A percentile compares a stretch with the other conserved stretches of the same genome.
These are phyloP conservation scores for Rhincodon typus DNA, from an alignment of 2,797 vertebrate species.

Conservation along the genomic window DNA sequence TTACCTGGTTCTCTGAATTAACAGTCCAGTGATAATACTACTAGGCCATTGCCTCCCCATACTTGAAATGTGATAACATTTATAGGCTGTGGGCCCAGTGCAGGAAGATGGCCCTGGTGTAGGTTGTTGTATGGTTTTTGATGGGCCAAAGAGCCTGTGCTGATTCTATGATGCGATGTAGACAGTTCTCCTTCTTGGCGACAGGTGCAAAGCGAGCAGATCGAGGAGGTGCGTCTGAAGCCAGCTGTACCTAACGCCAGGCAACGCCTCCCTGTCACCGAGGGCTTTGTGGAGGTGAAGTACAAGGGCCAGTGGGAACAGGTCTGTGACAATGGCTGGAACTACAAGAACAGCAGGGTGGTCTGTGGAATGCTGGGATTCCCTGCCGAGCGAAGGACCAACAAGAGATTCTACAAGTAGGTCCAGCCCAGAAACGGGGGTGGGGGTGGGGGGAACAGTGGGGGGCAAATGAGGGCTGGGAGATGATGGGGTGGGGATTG, in stretches of 20 bases:
- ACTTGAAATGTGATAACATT: too few species aligned
- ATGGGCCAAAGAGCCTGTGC: too few species aligned
- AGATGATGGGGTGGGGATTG: too few species aligned
- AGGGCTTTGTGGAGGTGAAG: conserved; percentile 85
- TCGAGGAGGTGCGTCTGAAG: conserved; percentile 82
- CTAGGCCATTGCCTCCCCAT: too few species aligned
- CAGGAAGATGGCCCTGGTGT: too few species aligned
- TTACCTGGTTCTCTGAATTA: too few species aligned
- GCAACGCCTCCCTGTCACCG: conserved; percentile 67
- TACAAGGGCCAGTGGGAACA: conserved; percentile 76
- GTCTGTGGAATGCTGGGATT: conserved; percentile 95
- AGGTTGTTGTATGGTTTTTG: too few species aligned
- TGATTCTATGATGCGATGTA: too few species aligned
- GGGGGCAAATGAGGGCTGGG: not conserved
- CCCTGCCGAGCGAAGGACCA: conserved; percentile 80
- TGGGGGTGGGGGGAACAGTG: not conserved
- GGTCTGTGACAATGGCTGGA: conserved; percentile 84
- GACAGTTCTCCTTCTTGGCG: conserved; percentile 35
- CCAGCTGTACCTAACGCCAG: conserved; percentile 58
- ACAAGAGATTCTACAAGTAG: conserved; percentile 91
- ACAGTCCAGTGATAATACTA: too few species aligned
- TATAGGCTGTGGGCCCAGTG: too few species aligned
- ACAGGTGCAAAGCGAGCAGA: conserved; percentile 69
- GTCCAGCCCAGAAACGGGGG: not conserved
- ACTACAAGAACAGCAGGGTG: conserved; percentile 73